These are phyloP conservation scores for Perdita meconis DNA, from an alignment of 2,888 invertebrate genomes.

Conservation along the genomic window DNA sequence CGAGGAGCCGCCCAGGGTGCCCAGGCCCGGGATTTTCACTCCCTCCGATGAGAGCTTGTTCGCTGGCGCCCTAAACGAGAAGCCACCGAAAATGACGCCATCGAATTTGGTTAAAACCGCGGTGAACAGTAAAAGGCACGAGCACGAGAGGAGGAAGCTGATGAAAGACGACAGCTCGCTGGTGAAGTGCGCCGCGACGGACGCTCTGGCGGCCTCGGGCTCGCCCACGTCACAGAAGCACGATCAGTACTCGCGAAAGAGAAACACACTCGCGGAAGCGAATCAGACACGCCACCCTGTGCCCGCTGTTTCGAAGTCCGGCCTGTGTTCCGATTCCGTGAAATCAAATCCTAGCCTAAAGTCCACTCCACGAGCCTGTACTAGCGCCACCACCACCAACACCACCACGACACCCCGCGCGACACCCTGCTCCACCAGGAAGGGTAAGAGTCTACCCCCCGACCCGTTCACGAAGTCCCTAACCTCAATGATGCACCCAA, in stretches of 20 bases:
- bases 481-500: conserved; percentile 73
- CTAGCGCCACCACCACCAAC: conserved; percentile 83
- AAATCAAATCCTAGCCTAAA: conserved; percentile 77
- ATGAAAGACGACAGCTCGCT: conserved; percentile 84
- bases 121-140: conserved; percentile 87
- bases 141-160: conserved; percentile 85
- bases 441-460: conserved; percentile 84
- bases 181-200: conserved; percentile 82
- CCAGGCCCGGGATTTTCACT: conserved; percentile 79
- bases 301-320: conserved; percentile 73
- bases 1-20: conserved; percentile 65
- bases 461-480: conserved; percentile 77
- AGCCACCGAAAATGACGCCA: conserved; percentile 85
- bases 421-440: conserved; percentile 85
- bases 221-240: conserved; percentile 52
- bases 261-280: conserved; percentile 84
- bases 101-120: conserved; percentile 88
- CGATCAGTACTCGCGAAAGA: conserved; percentile 83
- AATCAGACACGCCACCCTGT: conserved; percentile 84
- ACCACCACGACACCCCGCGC: conserved; percentile 85
- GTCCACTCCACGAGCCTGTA: conserved; percentile 83
- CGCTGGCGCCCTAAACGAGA: conserved; percentile 68
- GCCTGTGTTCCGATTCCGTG: conserved; percentile 67
- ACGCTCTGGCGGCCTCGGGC: conserved; percentile 52
- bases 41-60: conserved; percentile 74